Conservation (phyloP, 2,888 invertebrate species). For the Gonocerus acuteangulatus region DNA sequence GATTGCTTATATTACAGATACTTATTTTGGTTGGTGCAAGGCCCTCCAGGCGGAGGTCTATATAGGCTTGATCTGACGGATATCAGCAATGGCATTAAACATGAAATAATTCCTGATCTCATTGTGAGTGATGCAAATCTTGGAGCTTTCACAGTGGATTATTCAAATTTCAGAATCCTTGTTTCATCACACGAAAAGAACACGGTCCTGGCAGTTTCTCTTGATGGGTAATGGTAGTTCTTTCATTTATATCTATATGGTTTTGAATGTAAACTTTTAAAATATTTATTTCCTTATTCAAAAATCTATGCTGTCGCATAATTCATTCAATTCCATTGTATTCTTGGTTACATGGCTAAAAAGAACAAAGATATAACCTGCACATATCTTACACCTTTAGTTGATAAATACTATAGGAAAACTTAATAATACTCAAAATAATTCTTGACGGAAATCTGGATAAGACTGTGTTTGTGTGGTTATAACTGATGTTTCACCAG, state of each 20-base stretch:
- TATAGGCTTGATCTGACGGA: slow-evolving; percentile 70
- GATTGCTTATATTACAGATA: slow-evolving; percentile 60
- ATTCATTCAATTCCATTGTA: no score
- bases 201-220: slow-evolving; percentile 69
- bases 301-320: neutral
- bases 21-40: slow-evolving; percentile 65
- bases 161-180: slow-evolving; percentile 68
- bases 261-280: neutral
- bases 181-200: slow-evolving; percentile 66
- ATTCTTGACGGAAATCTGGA: no score
- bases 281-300: neutral
- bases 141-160: slow-evolving; percentile 77
- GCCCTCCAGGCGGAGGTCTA: slow-evolving; percentile 53
- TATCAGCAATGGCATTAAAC: slow-evolving; percentile 64
- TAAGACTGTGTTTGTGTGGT: no score
- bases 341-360: no score
- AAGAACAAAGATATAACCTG: no score
- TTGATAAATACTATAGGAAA: no score
- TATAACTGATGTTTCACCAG: no score
- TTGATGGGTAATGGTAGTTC: slow-evolving; percentile 78
- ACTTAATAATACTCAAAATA: no score
- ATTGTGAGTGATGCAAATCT: slow-evolving; percentile 60
- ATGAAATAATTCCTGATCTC: slow-evolving; percentile 54
- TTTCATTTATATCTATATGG: no score
- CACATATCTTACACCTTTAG: no score